These are phyloP conservation scores for Microcaecilia unicolor DNA, from an alignment of 2,797 vertebrate genomes.

Conservation along the genomic window DNA sequence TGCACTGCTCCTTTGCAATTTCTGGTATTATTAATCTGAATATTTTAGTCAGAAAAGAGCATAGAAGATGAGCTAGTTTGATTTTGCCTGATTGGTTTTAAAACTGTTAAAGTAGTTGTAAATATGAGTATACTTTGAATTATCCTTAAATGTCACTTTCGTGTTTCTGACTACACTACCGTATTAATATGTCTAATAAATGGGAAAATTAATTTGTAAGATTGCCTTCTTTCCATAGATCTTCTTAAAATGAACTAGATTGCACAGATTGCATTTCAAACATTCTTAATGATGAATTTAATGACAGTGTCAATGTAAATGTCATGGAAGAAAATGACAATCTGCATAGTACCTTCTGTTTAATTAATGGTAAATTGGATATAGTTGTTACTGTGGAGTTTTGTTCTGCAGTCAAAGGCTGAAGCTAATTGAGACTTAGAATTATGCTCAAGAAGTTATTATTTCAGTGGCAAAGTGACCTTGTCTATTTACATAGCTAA, in stretches of 20 bases:
- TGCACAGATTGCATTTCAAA: slow-evolving; percentile 12
- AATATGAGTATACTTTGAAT: background rate
- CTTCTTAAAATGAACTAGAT: slow-evolving; percentile 17
- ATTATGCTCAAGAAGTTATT: too few species aligned
- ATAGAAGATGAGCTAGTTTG: too few species aligned
- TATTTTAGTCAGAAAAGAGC: too few species aligned
- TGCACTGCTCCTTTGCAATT: too few species aligned
- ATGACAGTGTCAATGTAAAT: slow-evolving; percentile 34
- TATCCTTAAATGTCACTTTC: slow-evolving; percentile 6
- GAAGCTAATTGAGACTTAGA: slow-evolving; percentile 6
- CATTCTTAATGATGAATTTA: slow-evolving; percentile 35
- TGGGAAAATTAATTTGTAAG: slow-evolving; percentile 17
- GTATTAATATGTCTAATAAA: slow-evolving; percentile 5
- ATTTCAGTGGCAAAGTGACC: too few species aligned
- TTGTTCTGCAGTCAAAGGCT: slow-evolving; percentile 11
- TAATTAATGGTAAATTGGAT: slow-evolving; percentile 26
- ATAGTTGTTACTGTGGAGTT: slow-evolving; percentile 7
- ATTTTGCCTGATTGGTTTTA: too few species aligned
- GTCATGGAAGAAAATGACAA: slow-evolving; percentile 24
- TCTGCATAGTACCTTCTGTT: slow-evolving; percentile 18
- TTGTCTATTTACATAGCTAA: too few species aligned
- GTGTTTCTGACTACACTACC: background rate
- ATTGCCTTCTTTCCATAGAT: slow-evolving; percentile 16
- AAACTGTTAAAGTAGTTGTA: too few species aligned
- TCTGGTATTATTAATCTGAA: too few species aligned